Conservation (phyloP, 1,140 invertebrate genomes). For the Drosophila obscura region DNA sequence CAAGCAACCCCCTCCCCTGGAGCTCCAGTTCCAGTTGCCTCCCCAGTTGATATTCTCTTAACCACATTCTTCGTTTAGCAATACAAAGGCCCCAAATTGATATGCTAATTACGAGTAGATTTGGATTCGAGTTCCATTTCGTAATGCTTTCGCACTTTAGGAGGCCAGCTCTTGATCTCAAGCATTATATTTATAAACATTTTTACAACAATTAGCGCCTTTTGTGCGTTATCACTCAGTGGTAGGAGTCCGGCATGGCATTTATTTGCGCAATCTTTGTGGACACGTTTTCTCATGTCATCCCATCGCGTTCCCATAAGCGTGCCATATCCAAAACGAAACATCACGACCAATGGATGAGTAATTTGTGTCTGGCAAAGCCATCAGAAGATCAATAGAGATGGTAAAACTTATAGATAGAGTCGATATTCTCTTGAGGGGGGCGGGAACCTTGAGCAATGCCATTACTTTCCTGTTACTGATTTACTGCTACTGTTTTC, state of each 20-base stretch:
- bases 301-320: constrained; percentile 42
- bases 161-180: background rate
- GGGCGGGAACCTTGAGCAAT: background rate
- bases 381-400: no score
- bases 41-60: constrained; percentile 28
- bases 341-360: constrained; percentile 42
- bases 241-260: background rate
- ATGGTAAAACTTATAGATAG: background rate
- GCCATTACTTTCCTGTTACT: constrained; percentile 3
- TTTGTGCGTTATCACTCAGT: background rate
- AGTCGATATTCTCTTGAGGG: background rate
- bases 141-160: constrained; percentile 26
- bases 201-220: constrained; percentile 65
- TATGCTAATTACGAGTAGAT: constrained; percentile 56
- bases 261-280: constrained; percentile 46
- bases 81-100: constrained; percentile 34
- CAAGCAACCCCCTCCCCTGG: constrained; percentile 6
- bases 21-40: constrained; percentile 21
- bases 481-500: constrained; percentile 1
- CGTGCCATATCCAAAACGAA: constrained; percentile 45
- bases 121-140: constrained; percentile 20
- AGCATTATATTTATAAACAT: constrained; percentile 29
- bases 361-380: constrained; percentile 11
- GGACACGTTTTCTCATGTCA: constrained; percentile 59
- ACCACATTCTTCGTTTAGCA: constrained; percentile 35